These are phyloP conservation scores for Pelobates fuscus DNA, from an alignment of 2,113 vertebrate species.

Conservation along the genomic window DNA sequence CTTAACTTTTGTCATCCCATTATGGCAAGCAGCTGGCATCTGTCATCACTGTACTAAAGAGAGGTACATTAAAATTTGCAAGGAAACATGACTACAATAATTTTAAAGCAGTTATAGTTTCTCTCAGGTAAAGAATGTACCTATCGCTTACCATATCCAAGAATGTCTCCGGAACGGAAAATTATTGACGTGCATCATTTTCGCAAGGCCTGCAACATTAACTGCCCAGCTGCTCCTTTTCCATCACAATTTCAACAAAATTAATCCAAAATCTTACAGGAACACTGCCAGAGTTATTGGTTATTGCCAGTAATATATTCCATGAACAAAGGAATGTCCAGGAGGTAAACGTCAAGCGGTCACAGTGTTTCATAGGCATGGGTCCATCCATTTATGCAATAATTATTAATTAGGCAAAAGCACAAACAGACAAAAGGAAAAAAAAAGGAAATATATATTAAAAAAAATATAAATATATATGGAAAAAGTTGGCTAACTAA, in stretches of 20 bases:
- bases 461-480: neutral
- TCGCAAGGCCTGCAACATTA: constrained; percentile 74
- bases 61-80: too few relatives aligned
- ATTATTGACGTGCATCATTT: constrained; percentile 94
- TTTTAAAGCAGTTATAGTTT: too few relatives aligned
- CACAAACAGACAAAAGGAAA: constrained; percentile 33
- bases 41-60: too few relatives aligned
- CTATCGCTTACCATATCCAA: constrained; percentile 98
- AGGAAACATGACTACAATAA: too few relatives aligned
- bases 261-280: constrained; percentile 71
- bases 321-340: constrained; percentile 63
- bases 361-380: constrained; percentile 64
- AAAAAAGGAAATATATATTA: neutral
- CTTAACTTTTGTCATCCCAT: too few relatives aligned
- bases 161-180: constrained; percentile 96
- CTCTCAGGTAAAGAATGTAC: too few relatives aligned
- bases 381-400: constrained; percentile 71
- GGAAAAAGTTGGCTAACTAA: constrained; percentile 27
- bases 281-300: constrained; percentile 64
- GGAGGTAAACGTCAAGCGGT: constrained; percentile 60
- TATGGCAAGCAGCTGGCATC: too few relatives aligned
- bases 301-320: constrained; percentile 76
- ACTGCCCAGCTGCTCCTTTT: constrained; percentile 66
- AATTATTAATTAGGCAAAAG: constrained; percentile 55
- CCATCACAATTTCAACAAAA: constrained; percentile 68